Percentiles rank a stretch among this genome's conserved stretches.
phyloP scores from a whole-genome alignment of 1,140 invertebrate species.

The Diachasmimorpha longicaudata region DNA sequence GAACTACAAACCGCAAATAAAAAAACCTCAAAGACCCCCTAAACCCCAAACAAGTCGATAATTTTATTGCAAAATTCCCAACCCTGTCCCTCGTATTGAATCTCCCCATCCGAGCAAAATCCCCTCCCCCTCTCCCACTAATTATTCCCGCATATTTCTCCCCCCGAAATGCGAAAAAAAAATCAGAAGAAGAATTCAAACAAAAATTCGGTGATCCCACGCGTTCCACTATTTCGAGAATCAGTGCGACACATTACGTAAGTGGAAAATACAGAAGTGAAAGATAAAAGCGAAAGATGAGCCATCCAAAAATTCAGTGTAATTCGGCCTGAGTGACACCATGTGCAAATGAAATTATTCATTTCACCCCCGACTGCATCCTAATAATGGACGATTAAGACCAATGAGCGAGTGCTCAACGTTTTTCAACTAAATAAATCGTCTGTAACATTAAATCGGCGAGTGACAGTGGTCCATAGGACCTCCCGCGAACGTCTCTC shows the following conservation, averaged over 20 bases:
- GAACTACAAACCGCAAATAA: too few species aligned
- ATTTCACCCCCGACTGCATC: background rate
- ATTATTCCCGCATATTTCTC: background rate
- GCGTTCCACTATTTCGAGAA: conserved; percentile 26
- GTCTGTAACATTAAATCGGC: background rate
- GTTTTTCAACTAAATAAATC: background rate
- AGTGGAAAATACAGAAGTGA: conserved; percentile 6
- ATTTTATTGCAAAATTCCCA: too few species aligned
- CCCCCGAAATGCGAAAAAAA: background rate
- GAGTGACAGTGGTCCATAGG: background rate
- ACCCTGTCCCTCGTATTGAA: too few species aligned
- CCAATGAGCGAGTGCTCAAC: background rate
- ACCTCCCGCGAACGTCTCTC: background rate
- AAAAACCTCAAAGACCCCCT: too few species aligned
- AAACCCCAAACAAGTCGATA: too few species aligned
- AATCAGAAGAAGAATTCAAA: background rate
- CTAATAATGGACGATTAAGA: background rate
- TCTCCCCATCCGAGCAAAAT: background rate
- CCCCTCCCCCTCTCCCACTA: background rate
- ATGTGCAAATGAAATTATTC: background rate
- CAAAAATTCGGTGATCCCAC: conserved; percentile 5
- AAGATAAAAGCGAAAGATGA: conserved; percentile 4
- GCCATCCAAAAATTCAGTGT: background rate
- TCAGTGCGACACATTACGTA: conserved; percentile 23
- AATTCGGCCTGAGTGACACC: background rate